Evolutionary conservation across 1,140 invertebrate species (phyloP).

Genomic region (Drosophila oshimai): DNA sequence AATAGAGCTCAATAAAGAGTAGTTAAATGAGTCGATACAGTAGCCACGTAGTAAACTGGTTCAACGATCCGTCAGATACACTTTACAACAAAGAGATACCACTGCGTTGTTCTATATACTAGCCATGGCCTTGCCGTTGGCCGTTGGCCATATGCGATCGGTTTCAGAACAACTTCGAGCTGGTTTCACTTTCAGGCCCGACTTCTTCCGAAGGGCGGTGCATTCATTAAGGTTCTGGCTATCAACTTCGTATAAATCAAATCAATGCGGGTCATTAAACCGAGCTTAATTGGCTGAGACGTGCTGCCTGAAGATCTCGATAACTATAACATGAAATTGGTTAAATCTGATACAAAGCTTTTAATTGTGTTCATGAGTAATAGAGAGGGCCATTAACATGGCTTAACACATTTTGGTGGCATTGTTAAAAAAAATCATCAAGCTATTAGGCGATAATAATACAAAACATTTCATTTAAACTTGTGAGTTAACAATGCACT

Average conservation of each 20-base stretch:
- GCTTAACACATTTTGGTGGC: slow-evolving; percentile 8
- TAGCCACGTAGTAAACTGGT: slow-evolving; percentile 16
- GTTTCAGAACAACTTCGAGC: slow-evolving; percentile 41
- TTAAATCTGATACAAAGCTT: slow-evolving; percentile 25
- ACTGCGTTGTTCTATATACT: background rate
- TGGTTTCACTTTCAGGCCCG: slow-evolving; percentile 11
- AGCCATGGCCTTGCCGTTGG: slow-evolving; percentile 12
- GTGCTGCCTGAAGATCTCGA: slow-evolving; percentile 18
- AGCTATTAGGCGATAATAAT: background rate
- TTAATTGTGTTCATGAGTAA: slow-evolving; percentile 18
- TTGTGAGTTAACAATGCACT: background rate
- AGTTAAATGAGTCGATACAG: background rate
- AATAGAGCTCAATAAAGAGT: slow-evolving; percentile 28
- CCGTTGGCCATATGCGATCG: slow-evolving; percentile 6
- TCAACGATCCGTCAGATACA: background rate
- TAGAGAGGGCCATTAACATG: slow-evolving; percentile 42
- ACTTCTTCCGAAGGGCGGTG: slow-evolving; percentile 48
- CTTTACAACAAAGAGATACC: background rate
- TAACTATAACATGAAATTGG: slow-evolving; percentile 35
- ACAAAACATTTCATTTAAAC: background rate
- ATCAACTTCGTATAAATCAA: background rate
- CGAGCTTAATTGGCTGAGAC: slow-evolving; percentile 25
- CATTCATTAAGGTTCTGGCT: slow-evolving; percentile 50
- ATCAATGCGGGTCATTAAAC: slow-evolving; percentile 48
- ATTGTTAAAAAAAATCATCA: background rate